phyloP scores from a whole-genome alignment of 2,113 vertebrate genomes.

The Archilochus colubris region DNA sequence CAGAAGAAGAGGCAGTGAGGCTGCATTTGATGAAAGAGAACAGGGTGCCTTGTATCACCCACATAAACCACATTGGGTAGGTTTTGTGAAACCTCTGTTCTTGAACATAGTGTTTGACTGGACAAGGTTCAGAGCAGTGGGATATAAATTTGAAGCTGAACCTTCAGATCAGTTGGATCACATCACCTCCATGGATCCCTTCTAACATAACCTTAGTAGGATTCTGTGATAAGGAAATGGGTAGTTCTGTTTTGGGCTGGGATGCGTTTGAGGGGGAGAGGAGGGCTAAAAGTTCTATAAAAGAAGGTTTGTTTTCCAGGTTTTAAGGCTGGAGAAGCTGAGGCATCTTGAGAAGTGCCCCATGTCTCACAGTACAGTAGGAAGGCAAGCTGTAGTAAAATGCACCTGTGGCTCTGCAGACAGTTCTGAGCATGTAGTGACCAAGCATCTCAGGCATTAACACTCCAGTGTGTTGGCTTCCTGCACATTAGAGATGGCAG shows the following conservation, averaged over 20 bases:
- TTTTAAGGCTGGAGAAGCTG: not conserved
- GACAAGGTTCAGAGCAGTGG: not conserved
- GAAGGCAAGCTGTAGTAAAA: not conserved
- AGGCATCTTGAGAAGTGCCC: not conserved
- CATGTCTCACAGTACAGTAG: not conserved
- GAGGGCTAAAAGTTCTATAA: not conserved
- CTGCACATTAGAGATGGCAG: not conserved
- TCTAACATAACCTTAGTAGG: not conserved
- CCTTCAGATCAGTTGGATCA: not conserved
- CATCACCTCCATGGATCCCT: not conserved
- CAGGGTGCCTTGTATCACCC: not conserved
- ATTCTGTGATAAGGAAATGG: not conserved
- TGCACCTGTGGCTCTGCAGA: not conserved
- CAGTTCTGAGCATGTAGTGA: not conserved
- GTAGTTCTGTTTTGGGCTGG: not conserved
- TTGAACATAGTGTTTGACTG: not conserved
- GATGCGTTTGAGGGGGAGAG: not conserved
- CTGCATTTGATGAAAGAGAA: not conserved
- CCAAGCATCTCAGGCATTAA: not conserved
- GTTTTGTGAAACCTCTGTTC: not conserved
- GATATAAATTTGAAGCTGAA: not conserved
- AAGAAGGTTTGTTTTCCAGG: not conserved
- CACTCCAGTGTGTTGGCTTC: not conserved
- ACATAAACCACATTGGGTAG: not conserved
- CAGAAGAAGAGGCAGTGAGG: not conserved